phyloP scores from a whole-genome alignment of 1,140 invertebrate species.

The Oreohelix idahoensis region DNA sequence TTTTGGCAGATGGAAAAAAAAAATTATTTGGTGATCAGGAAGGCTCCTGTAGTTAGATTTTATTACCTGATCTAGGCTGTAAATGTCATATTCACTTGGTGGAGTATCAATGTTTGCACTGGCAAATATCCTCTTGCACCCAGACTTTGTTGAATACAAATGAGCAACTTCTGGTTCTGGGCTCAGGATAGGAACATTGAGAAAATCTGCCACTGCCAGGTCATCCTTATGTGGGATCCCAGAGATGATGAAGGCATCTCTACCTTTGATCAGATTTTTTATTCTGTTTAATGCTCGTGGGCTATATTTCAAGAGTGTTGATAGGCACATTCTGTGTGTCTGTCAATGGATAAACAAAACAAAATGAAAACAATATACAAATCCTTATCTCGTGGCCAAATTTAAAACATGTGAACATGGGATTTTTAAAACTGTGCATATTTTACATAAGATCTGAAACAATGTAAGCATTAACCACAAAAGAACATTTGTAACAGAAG shows the following conservation, averaged over 20 bases:
- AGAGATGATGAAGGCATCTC: conserved; percentile 72
- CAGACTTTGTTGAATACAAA: conserved; percentile 72
- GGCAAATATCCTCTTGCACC: conserved; percentile 72
- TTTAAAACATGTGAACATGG: too few species aligned
- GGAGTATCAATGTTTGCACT: conserved; percentile 69
- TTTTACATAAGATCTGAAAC: too few species aligned
- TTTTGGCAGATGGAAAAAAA: too few species aligned
- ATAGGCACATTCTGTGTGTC: conserved; percentile 72
- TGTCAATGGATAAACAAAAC: too few species aligned
- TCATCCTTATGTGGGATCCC: conserved; percentile 71
- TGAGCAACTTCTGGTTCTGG: conserved; percentile 71
- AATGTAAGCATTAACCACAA: too few species aligned
- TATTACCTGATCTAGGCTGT: conserved; percentile 69
- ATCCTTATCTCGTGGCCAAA: too few species aligned
- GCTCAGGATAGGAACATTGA: conserved; percentile 70
- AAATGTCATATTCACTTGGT: conserved; percentile 71
- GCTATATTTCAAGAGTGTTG: conserved; percentile 72
- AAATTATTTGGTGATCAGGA: too few species aligned
- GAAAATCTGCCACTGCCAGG: conserved; percentile 66
- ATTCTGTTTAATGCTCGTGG: conserved; percentile 68
- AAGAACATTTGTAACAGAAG: too few species aligned
- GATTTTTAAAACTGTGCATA: too few species aligned
- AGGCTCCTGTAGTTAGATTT: too few species aligned
- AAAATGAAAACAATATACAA: too few species aligned
- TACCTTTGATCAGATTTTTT: conserved; percentile 68